Percentiles rank a stretch among this genome's conserved stretches.
Conservation (phyloP, 1,140 invertebrate genomes). For the Dreissena rostriformis region DNA sequence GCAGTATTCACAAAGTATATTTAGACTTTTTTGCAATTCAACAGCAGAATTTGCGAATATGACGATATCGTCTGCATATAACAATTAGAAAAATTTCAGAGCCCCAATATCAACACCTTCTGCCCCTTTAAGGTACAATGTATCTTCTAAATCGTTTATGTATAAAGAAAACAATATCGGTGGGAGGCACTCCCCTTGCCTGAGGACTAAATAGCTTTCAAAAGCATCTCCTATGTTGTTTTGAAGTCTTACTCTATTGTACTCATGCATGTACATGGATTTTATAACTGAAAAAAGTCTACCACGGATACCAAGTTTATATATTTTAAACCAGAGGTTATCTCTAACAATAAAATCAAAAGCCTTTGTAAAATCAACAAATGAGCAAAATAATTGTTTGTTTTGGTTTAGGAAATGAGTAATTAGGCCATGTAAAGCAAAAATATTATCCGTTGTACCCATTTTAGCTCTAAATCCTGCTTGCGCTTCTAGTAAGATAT, state of each 20-base stretch:
- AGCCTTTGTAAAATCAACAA: not conserved
- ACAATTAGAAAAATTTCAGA: not conserved
- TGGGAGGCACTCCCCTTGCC: slow-evolving; percentile 2
- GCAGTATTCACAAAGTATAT: slow-evolving; percentile 2
- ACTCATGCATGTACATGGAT: not conserved
- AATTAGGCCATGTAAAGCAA: too few species aligned
- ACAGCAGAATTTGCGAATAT: slow-evolving; percentile 1
- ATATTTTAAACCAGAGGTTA: not conserved
- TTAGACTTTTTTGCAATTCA: not conserved
- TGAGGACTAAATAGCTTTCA: not conserved
- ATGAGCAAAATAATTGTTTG: slow-evolving; percentile 1
- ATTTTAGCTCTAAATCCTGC: too few species aligned
- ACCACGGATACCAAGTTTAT: slow-evolving; percentile 3
- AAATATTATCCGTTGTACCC: too few species aligned
- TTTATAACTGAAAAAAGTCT: not conserved
- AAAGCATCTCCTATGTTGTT: not conserved
- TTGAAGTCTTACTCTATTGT: not conserved
- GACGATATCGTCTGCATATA: slow-evolving; percentile 13
- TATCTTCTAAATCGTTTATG: not conserved
- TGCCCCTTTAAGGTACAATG: slow-evolving; percentile 1
- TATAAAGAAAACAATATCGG: not conserved
- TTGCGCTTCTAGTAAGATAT: not conserved
- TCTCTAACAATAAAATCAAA: slow-evolving; percentile 1
- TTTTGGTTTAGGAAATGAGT: not conserved
- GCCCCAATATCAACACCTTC: slow-evolving; percentile 3